phyloP scores from a whole-genome alignment of 1,140 invertebrate genomes.

The Panonychus citri region DNA sequence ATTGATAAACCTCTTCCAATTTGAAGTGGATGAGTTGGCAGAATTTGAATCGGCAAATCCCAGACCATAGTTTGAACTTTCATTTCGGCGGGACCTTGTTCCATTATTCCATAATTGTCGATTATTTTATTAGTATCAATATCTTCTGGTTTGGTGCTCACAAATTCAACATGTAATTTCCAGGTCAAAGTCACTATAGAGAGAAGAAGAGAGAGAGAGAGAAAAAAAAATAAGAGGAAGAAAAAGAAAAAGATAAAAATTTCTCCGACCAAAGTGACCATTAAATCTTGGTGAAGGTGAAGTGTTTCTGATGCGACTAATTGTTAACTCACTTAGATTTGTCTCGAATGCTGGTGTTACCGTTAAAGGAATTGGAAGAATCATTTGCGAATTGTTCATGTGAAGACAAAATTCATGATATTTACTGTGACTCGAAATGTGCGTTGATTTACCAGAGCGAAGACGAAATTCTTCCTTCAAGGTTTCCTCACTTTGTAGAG shows the following conservation, averaged over 20 bases:
- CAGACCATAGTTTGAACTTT: constrained; percentile 93
- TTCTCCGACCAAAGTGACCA: no score
- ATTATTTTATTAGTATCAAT: constrained; percentile 13
- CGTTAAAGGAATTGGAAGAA: constrained; percentile 74
- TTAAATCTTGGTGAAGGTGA: no score
- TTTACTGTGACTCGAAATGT: constrained; percentile 45
- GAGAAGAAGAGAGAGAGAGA: constrained; percentile 4
- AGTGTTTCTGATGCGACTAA: no score
- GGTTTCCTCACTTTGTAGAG: constrained; percentile 76
- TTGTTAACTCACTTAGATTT: constrained; percentile 42
- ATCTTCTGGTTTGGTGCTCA: constrained; percentile 37
- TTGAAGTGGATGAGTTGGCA: constrained; percentile 62
- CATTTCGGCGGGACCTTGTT: constrained; percentile 56
- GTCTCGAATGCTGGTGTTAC: constrained; percentile 78
- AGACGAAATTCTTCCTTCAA: constrained; percentile 35
- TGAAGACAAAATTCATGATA: constrained; percentile 78
- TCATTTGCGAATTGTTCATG: constrained; percentile 60
- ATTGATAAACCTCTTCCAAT: constrained; percentile 23
- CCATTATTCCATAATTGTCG: constrained; percentile 30
- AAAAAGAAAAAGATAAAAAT: no score
- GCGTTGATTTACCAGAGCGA: constrained; percentile 23
- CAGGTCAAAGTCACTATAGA: constrained; percentile 56
- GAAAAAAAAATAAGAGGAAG: not conserved
- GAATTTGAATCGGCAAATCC: constrained; percentile 79
- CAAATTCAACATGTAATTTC: constrained; percentile 90